Conservation (phyloP, 2,113 vertebrate genomes). For the Hemiprocne comata region DNA sequence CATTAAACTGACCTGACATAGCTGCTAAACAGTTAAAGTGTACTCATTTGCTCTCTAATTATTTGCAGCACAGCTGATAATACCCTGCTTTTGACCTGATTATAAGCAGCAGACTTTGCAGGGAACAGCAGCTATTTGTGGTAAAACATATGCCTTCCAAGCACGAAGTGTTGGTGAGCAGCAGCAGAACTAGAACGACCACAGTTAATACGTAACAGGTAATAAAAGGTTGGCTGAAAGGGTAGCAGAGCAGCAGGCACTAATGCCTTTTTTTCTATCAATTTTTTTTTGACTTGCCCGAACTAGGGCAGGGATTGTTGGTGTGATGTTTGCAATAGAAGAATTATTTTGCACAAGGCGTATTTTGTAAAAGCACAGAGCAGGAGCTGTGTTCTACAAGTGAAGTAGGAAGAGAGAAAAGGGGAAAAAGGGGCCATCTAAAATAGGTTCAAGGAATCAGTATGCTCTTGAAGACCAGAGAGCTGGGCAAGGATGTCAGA, state of each 20-base stretch:
- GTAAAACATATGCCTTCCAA: background rate
- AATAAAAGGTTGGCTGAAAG: background rate
- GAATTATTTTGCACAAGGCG: background rate
- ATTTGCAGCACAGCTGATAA: constrained; percentile 24
- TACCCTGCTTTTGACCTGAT: background rate
- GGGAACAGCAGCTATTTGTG: background rate
- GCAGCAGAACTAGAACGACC: background rate
- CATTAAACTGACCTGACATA: background rate
- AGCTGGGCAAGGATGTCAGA: background rate
- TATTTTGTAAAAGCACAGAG: background rate
- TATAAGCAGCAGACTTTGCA: background rate
- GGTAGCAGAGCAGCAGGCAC: background rate
- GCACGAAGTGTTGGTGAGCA: background rate
- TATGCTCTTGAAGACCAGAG: background rate
- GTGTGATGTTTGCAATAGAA: background rate
- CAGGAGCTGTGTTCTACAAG: background rate
- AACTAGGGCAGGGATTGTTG: background rate
- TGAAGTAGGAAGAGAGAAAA: background rate
- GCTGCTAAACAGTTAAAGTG: background rate
- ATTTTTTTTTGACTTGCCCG: background rate
- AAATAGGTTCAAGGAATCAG: background rate
- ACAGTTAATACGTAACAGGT: background rate
- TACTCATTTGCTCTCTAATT: constrained; percentile 5
- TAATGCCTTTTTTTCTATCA: background rate
- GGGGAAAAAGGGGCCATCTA: background rate